A percentile compares a stretch with the other conserved stretches of the same genome.
Conservation (phyloP, 2,797 vertebrate genomes). For the Poeciliopsis presidionis region DNA sequence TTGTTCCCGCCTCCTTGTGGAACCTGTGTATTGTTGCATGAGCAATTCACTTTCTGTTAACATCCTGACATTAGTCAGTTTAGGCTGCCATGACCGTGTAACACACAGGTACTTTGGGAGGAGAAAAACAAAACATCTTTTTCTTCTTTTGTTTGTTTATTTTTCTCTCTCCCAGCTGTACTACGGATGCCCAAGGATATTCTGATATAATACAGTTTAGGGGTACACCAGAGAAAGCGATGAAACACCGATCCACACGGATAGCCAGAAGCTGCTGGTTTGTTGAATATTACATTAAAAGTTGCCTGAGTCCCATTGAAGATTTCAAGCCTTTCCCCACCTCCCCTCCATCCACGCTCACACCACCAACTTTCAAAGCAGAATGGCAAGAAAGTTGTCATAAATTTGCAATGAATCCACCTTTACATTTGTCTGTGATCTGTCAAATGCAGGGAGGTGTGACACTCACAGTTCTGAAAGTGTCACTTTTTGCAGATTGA, state of each 20-base stretch:
- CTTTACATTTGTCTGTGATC: constrained; percentile 2
- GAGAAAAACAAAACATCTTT: constrained; percentile 4
- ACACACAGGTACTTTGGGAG: constrained; percentile 9
- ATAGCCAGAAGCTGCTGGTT: constrained; percentile 18
- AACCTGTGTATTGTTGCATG: not conserved
- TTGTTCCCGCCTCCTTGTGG: constrained; percentile 6
- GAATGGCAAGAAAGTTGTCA: constrained; percentile 11
- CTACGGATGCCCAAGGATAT: constrained; percentile 10
- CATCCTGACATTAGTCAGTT: constrained; percentile 14
- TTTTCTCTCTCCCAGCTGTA: not conserved
- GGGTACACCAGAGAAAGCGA: not conserved
- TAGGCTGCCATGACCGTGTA: constrained; percentile 6
- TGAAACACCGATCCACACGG: constrained; percentile 19
- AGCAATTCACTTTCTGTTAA: constrained; percentile 2
- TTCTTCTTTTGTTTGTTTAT: not conserved
- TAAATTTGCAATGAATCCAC: not conserved
- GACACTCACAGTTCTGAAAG: constrained; percentile 9
- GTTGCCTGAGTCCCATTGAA: constrained; percentile 14
- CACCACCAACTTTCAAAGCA: not conserved
- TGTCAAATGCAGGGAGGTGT: constrained; percentile 14
- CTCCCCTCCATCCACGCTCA: not conserved
- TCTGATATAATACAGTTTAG: constrained; percentile 2
- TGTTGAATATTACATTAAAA: constrained; percentile 11
- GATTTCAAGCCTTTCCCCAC: not conserved
- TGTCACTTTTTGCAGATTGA: constrained; percentile 31